Evolutionary conservation across 2,888 invertebrate species (phyloP), one percentile per base, ranked within the genome.

Genomic region (Leucozona laternaria): DNA sequence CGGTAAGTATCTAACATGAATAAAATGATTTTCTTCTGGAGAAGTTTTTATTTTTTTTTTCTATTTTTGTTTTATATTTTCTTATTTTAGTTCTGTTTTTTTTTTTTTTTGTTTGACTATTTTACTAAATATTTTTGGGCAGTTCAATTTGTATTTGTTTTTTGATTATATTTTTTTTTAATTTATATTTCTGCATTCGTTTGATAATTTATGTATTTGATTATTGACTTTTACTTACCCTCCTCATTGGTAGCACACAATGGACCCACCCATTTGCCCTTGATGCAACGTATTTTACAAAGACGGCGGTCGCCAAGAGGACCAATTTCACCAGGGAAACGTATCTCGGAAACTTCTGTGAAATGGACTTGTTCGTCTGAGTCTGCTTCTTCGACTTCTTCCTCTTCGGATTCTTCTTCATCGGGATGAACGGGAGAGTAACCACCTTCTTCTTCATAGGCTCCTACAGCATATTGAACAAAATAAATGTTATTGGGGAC

Each of bases 261-360:
- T 1, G 97, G 97, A 3, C 97, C 97, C 53, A 96, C 96, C 97
- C 97, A 97, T 91, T 96, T 95, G 58, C 97, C 97, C 90, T 96
- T 96, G 82, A 97, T 95, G 91, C 97, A 97, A 91, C 97, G 96
- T 88, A 97, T 96, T 92, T 97, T 97, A 92, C 97, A 97, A 75
- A 96, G 94, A 31, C 96, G 93, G 77, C 95, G 94, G 91, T 96
- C 96, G 87, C 95, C 95, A 80, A 96, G 92, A 4, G 96, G 96
- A 13, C 96, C 96, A 88, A 96, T 95, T 88, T 96, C 94, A 20
- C 96, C 96, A n/a, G 96, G 95, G 92, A 97, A 97, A 84, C 93
- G 92, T 80, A 93, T 92, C 89, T 93, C 93, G 11, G 92, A 92
- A 40, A 93, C 92, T 89, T 93, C 93, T 64, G 91, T 91, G 85